A percentile compares a stretch with the other conserved stretches of the same genome.
Evolutionary conservation across 2,113 vertebrate species (phyloP).

Genomic region (Carassius auratus): DNA sequence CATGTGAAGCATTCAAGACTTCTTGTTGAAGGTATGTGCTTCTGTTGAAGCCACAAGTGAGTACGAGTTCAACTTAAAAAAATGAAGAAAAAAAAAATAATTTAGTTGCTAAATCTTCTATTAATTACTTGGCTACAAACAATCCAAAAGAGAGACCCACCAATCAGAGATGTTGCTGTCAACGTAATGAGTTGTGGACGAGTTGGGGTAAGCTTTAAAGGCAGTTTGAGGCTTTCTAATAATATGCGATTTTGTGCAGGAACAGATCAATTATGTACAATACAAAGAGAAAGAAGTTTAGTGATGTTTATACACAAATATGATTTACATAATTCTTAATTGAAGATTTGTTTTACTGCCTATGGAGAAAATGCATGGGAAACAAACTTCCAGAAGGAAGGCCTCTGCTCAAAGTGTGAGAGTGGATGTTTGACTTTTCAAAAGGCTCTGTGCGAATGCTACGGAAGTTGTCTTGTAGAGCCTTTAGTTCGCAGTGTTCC

Average conservation of each 20-base stretch:
- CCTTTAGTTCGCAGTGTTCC: background rate
- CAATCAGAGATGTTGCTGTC: background rate
- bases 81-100: too few species aligned
- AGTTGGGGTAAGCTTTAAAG: background rate
- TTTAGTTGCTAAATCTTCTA: background rate
- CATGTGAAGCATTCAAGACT: too few species aligned
- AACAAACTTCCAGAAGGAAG: background rate
- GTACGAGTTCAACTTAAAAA: too few species aligned
- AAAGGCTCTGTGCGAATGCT: background rate
- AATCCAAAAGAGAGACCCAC: background rate
- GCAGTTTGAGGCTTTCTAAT: background rate
- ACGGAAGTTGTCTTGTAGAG: background rate
- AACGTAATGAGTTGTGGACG: background rate
- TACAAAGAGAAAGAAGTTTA: background rate
- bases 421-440: background rate
- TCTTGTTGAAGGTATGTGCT: too few species aligned
- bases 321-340: background rate
- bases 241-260: background rate
- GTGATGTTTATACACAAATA: background rate
- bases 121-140: background rate
- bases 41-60: too few species aligned
- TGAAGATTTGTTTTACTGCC: background rate
- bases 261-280: background rate
- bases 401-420: background rate
- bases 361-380: background rate